Percentiles rank a stretch among this genome's conserved stretches.
phyloP scores from a whole-genome alignment of 1,140 invertebrate species.

The Drosophila persimilis region DNA sequence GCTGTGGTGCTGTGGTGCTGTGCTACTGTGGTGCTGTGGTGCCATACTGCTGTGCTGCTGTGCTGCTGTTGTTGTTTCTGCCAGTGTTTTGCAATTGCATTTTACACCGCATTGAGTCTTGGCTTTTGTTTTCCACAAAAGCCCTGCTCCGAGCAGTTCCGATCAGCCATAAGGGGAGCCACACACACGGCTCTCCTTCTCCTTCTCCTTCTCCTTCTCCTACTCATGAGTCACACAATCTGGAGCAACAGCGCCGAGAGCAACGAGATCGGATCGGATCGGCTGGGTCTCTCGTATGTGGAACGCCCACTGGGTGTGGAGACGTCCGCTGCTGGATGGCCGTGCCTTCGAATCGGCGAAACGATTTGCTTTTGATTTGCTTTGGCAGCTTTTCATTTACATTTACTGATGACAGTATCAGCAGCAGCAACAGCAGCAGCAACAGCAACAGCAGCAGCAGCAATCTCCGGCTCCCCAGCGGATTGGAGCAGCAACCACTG shows the following conservation, averaged over 20 bases:
- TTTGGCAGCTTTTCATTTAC: conserved; percentile 65
- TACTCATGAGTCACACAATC: conserved; percentile 49
- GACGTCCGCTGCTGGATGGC: conserved; percentile 44
- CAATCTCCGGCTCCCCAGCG: conserved; percentile 4
- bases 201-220: not conserved
- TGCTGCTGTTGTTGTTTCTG: not conserved
- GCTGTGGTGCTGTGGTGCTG: no score
- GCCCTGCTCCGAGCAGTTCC: not conserved
- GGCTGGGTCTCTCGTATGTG: conserved; percentile 24
- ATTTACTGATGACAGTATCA: conserved; percentile 52
- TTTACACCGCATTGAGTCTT: conserved; percentile 7
- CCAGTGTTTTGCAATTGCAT: conserved; percentile 32
- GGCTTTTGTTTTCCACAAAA: conserved; percentile 10
- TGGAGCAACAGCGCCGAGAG: conserved; percentile 30
- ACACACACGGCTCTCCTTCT: not conserved
- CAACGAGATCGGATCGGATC: no score
- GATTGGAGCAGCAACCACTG: conserved; percentile 32
- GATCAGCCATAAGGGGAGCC: no score
- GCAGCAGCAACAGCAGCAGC: conserved; percentile 18
- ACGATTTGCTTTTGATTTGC: conserved; percentile 66
- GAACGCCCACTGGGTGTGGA: conserved; percentile 72
- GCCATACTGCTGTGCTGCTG: no score
- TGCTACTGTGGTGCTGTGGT: no score
- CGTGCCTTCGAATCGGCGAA: conserved; percentile 45
- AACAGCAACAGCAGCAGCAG: conserved; percentile 26